These are phyloP conservation scores for Echinometra lucunter DNA, from an alignment of 53 echinoderm and acorn worm genomes.

Conservation along the genomic window DNA sequence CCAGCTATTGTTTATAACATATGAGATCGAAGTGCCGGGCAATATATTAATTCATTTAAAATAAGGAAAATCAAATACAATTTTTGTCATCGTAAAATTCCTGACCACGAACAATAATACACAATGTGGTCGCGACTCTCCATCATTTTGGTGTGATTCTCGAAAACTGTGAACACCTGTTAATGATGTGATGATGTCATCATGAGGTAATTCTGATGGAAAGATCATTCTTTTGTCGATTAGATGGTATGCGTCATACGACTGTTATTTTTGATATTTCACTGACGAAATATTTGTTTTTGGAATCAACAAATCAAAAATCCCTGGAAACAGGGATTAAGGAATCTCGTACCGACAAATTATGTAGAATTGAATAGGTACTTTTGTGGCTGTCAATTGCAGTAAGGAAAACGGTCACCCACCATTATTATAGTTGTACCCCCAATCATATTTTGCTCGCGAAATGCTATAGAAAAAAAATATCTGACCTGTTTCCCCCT, in stretches of 20 bases:
- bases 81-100: neutral
- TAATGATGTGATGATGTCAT: neutral
- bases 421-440: too few relatives aligned
- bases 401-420: too few relatives aligned
- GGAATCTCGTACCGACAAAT: too few relatives aligned
- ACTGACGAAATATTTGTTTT: neutral
- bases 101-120: conserved; percentile 23
- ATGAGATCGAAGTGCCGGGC: neutral
- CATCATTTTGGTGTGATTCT: neutral
- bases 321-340: too few relatives aligned
- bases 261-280: neutral
- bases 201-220: neutral
- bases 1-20: conserved; percentile 1
- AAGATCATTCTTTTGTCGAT: neutral
- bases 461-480: too few relatives aligned
- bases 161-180: too few relatives aligned
- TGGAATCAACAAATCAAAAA: neutral
- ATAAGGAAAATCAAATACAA: neutral
- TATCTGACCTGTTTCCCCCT: too few relatives aligned
- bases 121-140: neutral
- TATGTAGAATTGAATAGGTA: too few relatives aligned
- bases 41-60: neutral
- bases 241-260: neutral
- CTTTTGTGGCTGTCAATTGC: too few relatives aligned
- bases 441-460: too few relatives aligned